Evolutionary conservation across 2,797 vertebrate species (phyloP).

Genomic region (Falco rusticolus): DNA sequence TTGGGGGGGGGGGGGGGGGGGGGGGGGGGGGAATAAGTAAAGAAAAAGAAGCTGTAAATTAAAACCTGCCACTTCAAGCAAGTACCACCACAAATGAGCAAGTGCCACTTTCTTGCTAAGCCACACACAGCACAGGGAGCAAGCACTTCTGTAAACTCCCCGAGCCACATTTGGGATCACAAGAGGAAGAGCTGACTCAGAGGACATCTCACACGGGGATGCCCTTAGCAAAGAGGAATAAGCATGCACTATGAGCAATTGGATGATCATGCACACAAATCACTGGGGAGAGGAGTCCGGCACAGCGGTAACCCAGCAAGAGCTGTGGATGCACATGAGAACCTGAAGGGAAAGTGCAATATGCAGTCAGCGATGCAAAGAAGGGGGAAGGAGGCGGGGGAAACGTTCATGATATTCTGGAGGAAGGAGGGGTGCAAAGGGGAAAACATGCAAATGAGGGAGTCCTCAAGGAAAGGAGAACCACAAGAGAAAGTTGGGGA

Average conservation of each 20-base stretch:
- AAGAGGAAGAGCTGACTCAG: not conserved
- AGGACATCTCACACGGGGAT: not conserved
- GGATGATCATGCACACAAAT: not conserved
- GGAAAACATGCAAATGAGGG: fast-evolving
- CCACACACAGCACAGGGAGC: not conserved
- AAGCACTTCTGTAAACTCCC: not conserved
- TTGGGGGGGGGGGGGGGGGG: fast-evolving
- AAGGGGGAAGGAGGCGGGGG: not conserved
- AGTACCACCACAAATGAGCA: fast-evolving
- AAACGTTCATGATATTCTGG: not conserved
- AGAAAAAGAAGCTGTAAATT: not conserved
- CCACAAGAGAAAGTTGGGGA: fast-evolving
- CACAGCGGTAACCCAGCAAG: not conserved
- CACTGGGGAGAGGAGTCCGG: not conserved
- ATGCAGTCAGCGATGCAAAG: not conserved
- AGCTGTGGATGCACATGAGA: not conserved
- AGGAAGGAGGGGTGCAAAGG: not conserved
- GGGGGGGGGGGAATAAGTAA: no score
- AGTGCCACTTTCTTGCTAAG: not conserved
- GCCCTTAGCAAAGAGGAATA: conserved; percentile 7
- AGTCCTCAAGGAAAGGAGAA: not conserved
- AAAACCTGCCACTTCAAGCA: not conserved
- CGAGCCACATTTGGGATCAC: fast-evolving
- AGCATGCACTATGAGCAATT: not conserved
- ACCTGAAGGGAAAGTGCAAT: conserved; percentile 10